Conservation (phyloP, 2,888 invertebrate species). For the Drosophila meridionalis region DNA sequence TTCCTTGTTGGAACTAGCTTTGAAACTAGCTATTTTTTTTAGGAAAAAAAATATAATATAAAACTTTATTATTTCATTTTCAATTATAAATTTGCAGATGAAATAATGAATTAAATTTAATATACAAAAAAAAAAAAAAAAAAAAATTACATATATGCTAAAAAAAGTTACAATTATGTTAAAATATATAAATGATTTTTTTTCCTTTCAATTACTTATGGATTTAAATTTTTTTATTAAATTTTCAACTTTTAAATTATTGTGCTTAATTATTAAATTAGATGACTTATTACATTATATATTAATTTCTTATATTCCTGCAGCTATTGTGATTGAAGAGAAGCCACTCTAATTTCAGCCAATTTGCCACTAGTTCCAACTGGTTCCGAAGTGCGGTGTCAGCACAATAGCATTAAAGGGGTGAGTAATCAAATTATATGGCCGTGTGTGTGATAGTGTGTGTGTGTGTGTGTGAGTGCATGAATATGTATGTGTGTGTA, state of each 20-base stretch:
- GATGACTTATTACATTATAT: background rate
- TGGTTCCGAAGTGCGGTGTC: conserved; percentile 5
- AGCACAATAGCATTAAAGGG: conserved; percentile 7
- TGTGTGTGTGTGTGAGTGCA: background rate
- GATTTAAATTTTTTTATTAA: no score
- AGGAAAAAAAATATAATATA: background rate
- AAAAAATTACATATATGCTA: no score
- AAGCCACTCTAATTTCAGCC: background rate
- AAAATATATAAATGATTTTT: no score
- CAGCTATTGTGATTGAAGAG: background rate
- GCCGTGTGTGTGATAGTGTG: conserved; percentile 10
- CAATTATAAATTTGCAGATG: background rate
- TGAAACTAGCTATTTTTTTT: background rate
- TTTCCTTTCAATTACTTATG: no score
- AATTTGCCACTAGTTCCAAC: background rate
- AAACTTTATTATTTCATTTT: background rate
- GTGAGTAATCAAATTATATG: conserved; percentile 1
- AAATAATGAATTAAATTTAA: background rate
- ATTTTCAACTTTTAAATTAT: no score
- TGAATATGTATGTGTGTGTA: conserved; percentile 9
- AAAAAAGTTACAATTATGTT: no score
- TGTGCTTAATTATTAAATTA: background rate
- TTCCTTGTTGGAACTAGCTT: background rate
- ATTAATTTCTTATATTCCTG: background rate
- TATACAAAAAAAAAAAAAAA: no score